A percentile compares a stretch with the other conserved stretches of the same genome.
phyloP scores from a whole-genome alignment of 2,113 vertebrate species.

The Sturnus vulgaris region DNA sequence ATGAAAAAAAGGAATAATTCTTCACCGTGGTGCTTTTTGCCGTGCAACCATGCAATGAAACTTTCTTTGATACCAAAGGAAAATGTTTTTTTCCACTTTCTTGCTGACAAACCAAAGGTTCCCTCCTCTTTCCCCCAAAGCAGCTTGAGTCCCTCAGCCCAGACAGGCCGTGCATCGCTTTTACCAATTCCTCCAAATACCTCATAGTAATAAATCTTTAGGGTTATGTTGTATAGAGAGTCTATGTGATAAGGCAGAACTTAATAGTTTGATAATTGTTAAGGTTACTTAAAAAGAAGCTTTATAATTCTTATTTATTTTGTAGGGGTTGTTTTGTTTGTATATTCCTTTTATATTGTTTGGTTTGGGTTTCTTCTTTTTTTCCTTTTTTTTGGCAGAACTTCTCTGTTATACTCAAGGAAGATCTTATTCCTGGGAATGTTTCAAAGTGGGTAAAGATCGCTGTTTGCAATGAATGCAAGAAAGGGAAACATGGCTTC shows the following conservation, averaged over 20 bases:
- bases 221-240: constrained; percentile 95
- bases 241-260: constrained; percentile 95
- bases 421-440: constrained; percentile 76
- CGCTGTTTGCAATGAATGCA: constrained; percentile 68
- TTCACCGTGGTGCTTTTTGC: constrained; percentile 98
- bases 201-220: constrained; percentile 98
- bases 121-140: constrained; percentile 69
- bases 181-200: constrained; percentile 98
- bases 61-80: constrained; percentile 95
- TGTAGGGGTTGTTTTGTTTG: constrained; percentile 74
- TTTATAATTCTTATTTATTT: constrained; percentile 95
- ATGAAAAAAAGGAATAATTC: constrained; percentile 87
- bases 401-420: constrained; percentile 81
- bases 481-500: constrained; percentile 76
- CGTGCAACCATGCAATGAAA: constrained; percentile 97
- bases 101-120: constrained; percentile 97
- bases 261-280: constrained; percentile 91
- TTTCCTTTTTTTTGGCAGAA: constrained; percentile 69
- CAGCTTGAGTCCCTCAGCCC: constrained; percentile 64
- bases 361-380: constrained; percentile 62
- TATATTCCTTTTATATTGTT: constrained; percentile 56
- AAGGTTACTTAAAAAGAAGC: constrained; percentile 85
- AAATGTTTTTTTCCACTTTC: constrained; percentile 81
- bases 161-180: constrained; percentile 91
- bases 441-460: constrained; percentile 81